These are phyloP conservation scores for Paguma larvata DNA, from an alignment of 2,797 vertebrate genomes.

Conservation along the genomic window DNA sequence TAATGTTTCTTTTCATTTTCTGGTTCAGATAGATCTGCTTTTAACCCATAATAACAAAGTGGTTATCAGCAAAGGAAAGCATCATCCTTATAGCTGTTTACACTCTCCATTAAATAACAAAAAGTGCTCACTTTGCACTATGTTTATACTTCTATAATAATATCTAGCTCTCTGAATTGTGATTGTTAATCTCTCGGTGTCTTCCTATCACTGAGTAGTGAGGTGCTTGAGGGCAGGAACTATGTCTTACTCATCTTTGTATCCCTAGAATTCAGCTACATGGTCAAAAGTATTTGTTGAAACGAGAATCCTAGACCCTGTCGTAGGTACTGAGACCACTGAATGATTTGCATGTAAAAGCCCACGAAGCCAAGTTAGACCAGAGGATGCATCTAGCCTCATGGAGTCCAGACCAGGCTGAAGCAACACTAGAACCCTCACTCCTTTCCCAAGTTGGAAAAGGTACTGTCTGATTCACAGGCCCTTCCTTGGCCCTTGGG, in stretches of 20 bases:
- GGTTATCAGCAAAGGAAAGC: constrained; percentile 44
- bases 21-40: constrained; percentile 10
- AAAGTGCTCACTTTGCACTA: neutral
- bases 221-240: neutral
- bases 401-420: neutral
- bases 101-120: constrained; percentile 11
- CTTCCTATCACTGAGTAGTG: neutral
- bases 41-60: constrained; percentile 54
- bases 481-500: neutral
- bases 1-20: constrained; percentile 2
- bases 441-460: neutral
- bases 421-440: neutral
- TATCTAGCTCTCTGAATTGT: constrained; percentile 47
- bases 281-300: constrained; percentile 33
- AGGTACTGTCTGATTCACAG: neutral
- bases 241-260: neutral
- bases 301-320: constrained; percentile 31
- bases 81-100: constrained; percentile 48
- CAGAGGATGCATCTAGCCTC: neutral
- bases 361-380: neutral
- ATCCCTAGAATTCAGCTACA: neutral
- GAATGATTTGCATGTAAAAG: constrained; percentile 1
- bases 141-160: constrained; percentile 44
- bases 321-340: neutral
- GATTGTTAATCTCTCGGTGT: constrained; percentile 40